These are phyloP conservation scores for Galeopterus variegatus DNA, from an alignment of 2,113 vertebrate species.

Conservation along the genomic window DNA sequence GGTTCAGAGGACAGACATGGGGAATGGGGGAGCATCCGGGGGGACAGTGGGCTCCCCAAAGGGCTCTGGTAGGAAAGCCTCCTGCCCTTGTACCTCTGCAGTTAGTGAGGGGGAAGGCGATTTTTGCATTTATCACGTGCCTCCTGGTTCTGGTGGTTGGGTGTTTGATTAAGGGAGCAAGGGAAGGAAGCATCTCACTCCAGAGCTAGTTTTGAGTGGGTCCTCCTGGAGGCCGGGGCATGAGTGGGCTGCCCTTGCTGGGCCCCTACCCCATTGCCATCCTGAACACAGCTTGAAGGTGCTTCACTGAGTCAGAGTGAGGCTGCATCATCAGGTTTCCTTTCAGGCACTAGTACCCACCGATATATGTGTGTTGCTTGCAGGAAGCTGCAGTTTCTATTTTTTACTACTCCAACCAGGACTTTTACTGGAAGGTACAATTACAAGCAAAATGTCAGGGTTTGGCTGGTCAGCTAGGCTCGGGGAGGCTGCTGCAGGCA, in stretches of 20 bases:
- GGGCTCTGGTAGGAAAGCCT: neutral
- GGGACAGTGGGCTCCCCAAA: neutral
- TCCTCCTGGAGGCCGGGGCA: neutral
- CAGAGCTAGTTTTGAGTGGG: neutral
- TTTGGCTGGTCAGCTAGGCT: neutral
- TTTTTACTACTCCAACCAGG: slow-evolving; percentile 81
- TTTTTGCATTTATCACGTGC: neutral
- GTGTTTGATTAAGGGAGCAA: neutral
- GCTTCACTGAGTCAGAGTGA: neutral
- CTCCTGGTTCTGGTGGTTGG: neutral
- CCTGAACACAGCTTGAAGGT: neutral
- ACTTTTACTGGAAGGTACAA: slow-evolving; percentile 74
- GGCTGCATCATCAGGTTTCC: neutral
- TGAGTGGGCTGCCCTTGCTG: no score
- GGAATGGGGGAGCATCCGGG: neutral
- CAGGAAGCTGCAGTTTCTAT: slow-evolving; percentile 71
- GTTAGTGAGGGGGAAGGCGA: neutral
- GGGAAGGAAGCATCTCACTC: neutral
- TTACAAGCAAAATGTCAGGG: slow-evolving; percentile 76
- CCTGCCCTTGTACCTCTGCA: neutral
- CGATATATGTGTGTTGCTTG: slow-evolving; percentile 10
- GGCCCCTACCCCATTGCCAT: neutral
- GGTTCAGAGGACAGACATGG: neutral
- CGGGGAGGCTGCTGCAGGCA: neutral
- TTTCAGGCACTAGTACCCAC: slow-evolving; percentile 55